A percentile compares a stretch with the other conserved stretches of the same genome.
phyloP scores from a whole-genome alignment of 2,797 vertebrate species.

The Fistularia tabacaria region DNA sequence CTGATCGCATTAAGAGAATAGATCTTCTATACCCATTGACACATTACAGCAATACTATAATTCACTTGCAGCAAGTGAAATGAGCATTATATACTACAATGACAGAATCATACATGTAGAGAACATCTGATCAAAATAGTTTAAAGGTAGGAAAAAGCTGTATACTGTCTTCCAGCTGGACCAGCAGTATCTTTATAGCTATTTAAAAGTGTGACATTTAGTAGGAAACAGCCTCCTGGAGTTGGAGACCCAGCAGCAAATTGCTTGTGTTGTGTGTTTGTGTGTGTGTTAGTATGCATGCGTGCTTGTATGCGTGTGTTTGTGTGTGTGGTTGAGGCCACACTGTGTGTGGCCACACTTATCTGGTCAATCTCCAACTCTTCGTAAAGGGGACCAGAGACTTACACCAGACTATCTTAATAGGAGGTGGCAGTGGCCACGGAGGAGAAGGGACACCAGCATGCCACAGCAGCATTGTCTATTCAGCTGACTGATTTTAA shows the following conservation, averaged over 20 bases:
- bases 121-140: slow-evolving; percentile 14
- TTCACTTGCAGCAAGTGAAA: slow-evolving; percentile 14
- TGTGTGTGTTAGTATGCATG: neutral
- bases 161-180: slow-evolving; percentile 25
- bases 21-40: slow-evolving; percentile 12
- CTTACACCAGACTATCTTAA: neutral
- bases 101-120: slow-evolving; percentile 19
- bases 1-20: slow-evolving; percentile 13
- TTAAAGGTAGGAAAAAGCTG: slow-evolving; percentile 7
- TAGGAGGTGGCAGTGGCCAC: slow-evolving; percentile 2
- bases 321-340: neutral
- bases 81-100: slow-evolving; percentile 19
- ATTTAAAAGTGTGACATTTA: slow-evolving; percentile 50
- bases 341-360: slow-evolving; percentile 1
- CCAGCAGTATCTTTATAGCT: slow-evolving; percentile 35
- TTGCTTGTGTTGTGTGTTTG: neutral
- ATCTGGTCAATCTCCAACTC: slow-evolving; percentile 11
- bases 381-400: slow-evolving; percentile 5
- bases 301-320: slow-evolving; percentile 1
- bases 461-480: slow-evolving; percentile 7
- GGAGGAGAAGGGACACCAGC: slow-evolving; percentile 2
- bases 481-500: slow-evolving; percentile 25
- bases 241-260: slow-evolving; percentile 23
- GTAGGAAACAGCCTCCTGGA: slow-evolving; percentile 24
- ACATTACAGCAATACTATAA: slow-evolving; percentile 33